Evolutionary conservation across 2,797 vertebrate species (phyloP).

Genomic region (Apogon talboti): DNA sequence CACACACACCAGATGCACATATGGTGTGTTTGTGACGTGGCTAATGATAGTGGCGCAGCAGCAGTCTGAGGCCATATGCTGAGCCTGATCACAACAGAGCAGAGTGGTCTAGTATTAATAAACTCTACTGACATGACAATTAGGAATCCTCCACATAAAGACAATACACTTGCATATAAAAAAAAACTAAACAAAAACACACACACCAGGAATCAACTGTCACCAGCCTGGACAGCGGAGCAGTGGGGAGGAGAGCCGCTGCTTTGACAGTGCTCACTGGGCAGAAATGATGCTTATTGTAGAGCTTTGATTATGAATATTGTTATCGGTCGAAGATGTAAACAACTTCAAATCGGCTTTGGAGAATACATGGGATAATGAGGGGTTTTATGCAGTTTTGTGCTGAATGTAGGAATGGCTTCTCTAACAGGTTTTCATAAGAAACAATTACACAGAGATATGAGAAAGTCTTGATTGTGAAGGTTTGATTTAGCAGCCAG

Average conservation of each 20-base stretch:
- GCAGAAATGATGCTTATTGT: slow-evolving; percentile 41
- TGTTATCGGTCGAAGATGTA: slow-evolving; percentile 2
- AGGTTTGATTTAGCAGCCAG: slow-evolving; percentile 38
- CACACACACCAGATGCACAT: slow-evolving; percentile 67
- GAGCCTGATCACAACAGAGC: slow-evolving; percentile 66
- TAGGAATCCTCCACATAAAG: slow-evolving; percentile 48
- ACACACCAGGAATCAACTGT: slow-evolving; percentile 30
- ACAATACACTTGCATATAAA: slow-evolving; percentile 20
- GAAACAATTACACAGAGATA: slow-evolving; percentile 32
- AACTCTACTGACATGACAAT: slow-evolving; percentile 68
- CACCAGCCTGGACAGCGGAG: slow-evolving; percentile 21
- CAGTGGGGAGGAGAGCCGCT: slow-evolving; percentile 25
- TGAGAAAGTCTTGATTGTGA: slow-evolving; percentile 41
- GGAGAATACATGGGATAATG: neutral
- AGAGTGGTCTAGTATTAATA: slow-evolving; percentile 63
- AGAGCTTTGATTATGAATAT: slow-evolving; percentile 31
- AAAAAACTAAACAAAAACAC: slow-evolving; percentile 2
- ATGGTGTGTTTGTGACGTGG: slow-evolving; percentile 62
- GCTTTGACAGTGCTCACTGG: slow-evolving; percentile 2
- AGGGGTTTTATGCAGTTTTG: neutral
- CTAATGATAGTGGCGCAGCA: slow-evolving; percentile 65
- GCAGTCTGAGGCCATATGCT: slow-evolving; percentile 76
- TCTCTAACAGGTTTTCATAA: slow-evolving; percentile 34
- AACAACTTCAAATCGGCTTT: slow-evolving; percentile 8
- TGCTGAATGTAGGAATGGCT: slow-evolving; percentile 1